These are phyloP conservation scores for Hyaena hyaena DNA, from an alignment of 2,113 vertebrate genomes.

Conservation along the genomic window DNA sequence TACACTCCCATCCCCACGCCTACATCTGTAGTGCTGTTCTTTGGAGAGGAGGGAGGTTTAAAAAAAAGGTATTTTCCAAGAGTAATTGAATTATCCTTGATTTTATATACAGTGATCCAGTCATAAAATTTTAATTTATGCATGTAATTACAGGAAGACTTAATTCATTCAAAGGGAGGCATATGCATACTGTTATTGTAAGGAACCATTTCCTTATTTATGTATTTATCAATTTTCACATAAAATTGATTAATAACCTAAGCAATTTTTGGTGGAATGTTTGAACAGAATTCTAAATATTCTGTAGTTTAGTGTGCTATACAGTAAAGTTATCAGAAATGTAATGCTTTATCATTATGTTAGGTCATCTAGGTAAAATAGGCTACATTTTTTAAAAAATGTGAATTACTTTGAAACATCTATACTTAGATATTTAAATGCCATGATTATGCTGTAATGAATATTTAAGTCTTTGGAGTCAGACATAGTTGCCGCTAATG, in stretches of 20 bases:
- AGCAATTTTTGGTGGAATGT: neutral
- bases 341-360: constrained; percentile 32
- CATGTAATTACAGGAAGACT: neutral
- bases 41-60: neutral
- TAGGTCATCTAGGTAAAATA: constrained; percentile 57
- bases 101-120: neutral
- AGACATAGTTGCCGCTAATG: constrained; percentile 69
- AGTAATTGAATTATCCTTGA: neutral
- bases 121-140: constrained; percentile 51
- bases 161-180: neutral
- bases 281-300: constrained; percentile 44
- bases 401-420: constrained; percentile 63
- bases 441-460: constrained; percentile 66
- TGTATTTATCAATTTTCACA: neutral
- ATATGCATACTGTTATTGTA: neutral
- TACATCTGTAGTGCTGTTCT: neutral
- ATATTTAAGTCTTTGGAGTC: constrained; percentile 76
- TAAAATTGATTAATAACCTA: neutral
- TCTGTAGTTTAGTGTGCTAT: neutral
- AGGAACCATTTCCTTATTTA: neutral
- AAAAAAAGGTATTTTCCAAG: neutral
- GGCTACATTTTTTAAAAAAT: constrained; percentile 57
- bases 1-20: neutral
- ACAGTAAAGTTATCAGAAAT: neutral
- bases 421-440: constrained; percentile 73